phyloP scores from a whole-genome alignment of 2,797 vertebrate species.

The Borostomias antarcticus region DNA sequence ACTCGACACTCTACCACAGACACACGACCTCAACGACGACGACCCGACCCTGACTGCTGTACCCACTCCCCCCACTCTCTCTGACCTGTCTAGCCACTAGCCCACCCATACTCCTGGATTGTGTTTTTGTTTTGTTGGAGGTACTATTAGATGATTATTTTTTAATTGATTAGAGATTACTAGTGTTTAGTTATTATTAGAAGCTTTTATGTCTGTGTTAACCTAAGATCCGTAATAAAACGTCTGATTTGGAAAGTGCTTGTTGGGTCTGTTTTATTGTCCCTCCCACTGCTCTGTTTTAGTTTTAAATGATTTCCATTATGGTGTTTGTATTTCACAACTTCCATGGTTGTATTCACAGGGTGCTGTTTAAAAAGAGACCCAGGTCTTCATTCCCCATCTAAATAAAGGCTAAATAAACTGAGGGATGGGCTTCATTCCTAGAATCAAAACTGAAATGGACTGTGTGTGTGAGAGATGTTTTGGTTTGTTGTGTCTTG shows the following conservation, averaged over 20 bases:
- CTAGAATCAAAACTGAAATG: too few species aligned
- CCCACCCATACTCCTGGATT: background rate
- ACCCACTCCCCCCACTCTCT: background rate
- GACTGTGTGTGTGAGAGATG: background rate
- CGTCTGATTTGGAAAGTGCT: background rate
- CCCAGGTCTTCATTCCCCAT: too few species aligned
- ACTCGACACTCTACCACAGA: conserved; percentile 1
- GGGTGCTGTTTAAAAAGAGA: too few species aligned
- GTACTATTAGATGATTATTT: background rate
- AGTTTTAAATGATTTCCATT: too few species aligned
- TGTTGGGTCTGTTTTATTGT: too few species aligned
- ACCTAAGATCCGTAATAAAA: conserved; percentile 8
- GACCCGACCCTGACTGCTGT: conserved; percentile 1
- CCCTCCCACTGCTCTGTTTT: too few species aligned
- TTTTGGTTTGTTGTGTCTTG: background rate
- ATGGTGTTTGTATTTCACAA: too few species aligned
- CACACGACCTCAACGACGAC: conserved; percentile 13
- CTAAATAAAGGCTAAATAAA: too few species aligned
- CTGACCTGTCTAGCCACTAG: conserved; percentile 6
- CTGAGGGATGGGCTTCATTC: too few species aligned
- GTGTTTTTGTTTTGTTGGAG: background rate
- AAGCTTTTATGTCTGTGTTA: background rate
- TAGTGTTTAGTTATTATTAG: background rate
- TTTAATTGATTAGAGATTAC: too few species aligned
- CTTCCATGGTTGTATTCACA: too few species aligned